A percentile compares a stretch with the other conserved stretches of the same genome.
Conservation (phyloP, 2,888 invertebrate genomes). For the Leptinotarsa peninsularis region DNA sequence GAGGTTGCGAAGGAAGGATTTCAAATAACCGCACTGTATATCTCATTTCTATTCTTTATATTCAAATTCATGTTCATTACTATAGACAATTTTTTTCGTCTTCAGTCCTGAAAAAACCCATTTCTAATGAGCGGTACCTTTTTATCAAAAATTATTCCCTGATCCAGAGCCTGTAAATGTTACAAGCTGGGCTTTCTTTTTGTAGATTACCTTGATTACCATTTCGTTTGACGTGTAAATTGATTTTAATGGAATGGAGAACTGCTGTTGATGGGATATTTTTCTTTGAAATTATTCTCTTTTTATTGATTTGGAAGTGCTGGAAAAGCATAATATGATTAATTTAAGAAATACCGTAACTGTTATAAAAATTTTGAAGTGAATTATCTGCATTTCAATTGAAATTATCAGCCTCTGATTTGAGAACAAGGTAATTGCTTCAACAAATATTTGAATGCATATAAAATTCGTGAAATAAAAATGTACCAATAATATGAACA, state of each 20-base stretch:
- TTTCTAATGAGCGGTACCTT: neutral
- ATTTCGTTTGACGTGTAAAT: constrained; percentile 7
- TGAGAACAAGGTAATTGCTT: too few relatives aligned
- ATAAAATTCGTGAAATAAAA: too few relatives aligned
- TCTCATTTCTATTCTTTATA: too few relatives aligned
- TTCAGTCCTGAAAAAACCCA: too few relatives aligned
- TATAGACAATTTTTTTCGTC: too few relatives aligned
- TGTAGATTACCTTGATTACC: constrained; percentile 2
- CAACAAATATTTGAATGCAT: too few relatives aligned
- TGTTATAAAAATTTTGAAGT: neutral
- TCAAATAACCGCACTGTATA: too few relatives aligned
- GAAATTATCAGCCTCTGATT: too few relatives aligned
- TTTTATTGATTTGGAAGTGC: neutral
- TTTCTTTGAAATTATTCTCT: constrained; percentile 7
- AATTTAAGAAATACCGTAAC: neutral
- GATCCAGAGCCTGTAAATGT: neutral
- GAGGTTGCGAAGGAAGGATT: too few relatives aligned
- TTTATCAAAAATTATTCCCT: neutral
- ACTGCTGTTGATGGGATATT: neutral
- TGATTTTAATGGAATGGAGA: constrained; percentile 5
- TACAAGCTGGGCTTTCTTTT: neutral
- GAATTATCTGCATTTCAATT: too few relatives aligned
- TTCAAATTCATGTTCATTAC: too few relatives aligned
- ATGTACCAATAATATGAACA: too few relatives aligned
- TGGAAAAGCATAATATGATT: neutral